Percentiles rank a stretch among this genome's conserved stretches.
Evolutionary conservation across 2,888 invertebrate genomes (phyloP).

Genomic region (Dermolepida albohirtum): DNA sequence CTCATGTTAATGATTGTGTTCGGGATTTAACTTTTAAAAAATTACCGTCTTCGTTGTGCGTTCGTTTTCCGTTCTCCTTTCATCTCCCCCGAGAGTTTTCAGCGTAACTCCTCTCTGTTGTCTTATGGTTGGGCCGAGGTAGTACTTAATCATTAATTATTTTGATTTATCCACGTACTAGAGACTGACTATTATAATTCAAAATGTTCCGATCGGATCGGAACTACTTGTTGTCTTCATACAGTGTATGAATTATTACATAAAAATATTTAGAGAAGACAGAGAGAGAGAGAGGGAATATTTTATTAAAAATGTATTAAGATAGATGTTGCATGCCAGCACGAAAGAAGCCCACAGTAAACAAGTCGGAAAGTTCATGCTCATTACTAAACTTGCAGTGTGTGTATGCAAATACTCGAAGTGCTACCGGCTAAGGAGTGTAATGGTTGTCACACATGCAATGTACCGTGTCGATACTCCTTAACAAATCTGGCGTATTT

Average conservation of each 20-base stretch:
- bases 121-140: background rate
- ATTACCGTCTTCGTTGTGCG: constrained; percentile 2
- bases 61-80: background rate
- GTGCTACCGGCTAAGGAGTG: constrained; percentile 46
- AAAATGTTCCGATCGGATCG: constrained; percentile 4
- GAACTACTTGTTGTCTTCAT: constrained; percentile 8
- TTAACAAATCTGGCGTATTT: constrained; percentile 19
- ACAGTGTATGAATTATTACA: background rate
- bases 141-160: constrained; percentile 24
- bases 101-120: background rate
- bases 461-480: constrained; percentile 36
- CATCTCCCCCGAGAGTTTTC: constrained; percentile 5
- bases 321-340: constrained; percentile 36
- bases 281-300: too few species aligned
- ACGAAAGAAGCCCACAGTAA: constrained; percentile 18
- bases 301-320: constrained; percentile 44
- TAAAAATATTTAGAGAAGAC: constrained; percentile 9
- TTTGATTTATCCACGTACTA: constrained; percentile 17
- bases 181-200: background rate
- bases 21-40: constrained; percentile 23
- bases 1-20: constrained; percentile 28
- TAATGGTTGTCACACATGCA: constrained; percentile 48
- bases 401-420: constrained; percentile 47
- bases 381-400: constrained; percentile 44
- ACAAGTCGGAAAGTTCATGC: constrained; percentile 47